Evolutionary conservation across 2,888 invertebrate genomes (phyloP), one percentile per base, ranked within the genome.

Genomic region (Campoplex capitator): DNA sequence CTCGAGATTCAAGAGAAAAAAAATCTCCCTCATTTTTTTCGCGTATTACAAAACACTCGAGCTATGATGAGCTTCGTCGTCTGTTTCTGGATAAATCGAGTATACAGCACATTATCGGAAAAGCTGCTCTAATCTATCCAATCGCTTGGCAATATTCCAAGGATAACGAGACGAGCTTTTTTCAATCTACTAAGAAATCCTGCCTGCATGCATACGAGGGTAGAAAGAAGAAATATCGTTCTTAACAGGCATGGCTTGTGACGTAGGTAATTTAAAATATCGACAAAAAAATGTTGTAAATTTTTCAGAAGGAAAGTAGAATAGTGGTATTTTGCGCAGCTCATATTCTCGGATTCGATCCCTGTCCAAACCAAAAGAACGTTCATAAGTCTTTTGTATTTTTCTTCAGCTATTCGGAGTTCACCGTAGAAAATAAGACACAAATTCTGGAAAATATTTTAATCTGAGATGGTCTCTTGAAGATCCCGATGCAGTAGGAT

Each of bases 101-200:
- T 85, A 79, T 58, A 81, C 65, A 75, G 76, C 76, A 67, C 62
- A 68, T 82, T 45, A 67, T 84, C 77, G 67, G 38, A 32, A 7
- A 48, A 62, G 48, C 62, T 45, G 35, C 68, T 62, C 76, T 82
- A 87, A 88, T 87, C 85, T 87, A 88, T 88, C 85, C 83, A 83
- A 83, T 87, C 86, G 76, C 82, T 85, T 88, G 88, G 88, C 87
- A 76, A 7, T 82, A 68, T 35, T 88, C 89, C 89, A 89, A 77
- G 80, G 79, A 82, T 87, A 87, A 82, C 86, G 88, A 83, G 42
- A 83, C 58, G 70, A 78, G 82, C 87, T 84, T 73, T 71, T 77
- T 75, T 85, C 83, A 87, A 87, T 88, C 87, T 71, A 45, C 48
- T 77, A 83, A 80, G 70, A 83, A 83, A 80, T 18, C 38, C 32